Evolutionary conservation across 1,140 invertebrate species (phyloP), one percentile per base, ranked within the genome.

Genomic region (Papilio dardanus): DNA sequence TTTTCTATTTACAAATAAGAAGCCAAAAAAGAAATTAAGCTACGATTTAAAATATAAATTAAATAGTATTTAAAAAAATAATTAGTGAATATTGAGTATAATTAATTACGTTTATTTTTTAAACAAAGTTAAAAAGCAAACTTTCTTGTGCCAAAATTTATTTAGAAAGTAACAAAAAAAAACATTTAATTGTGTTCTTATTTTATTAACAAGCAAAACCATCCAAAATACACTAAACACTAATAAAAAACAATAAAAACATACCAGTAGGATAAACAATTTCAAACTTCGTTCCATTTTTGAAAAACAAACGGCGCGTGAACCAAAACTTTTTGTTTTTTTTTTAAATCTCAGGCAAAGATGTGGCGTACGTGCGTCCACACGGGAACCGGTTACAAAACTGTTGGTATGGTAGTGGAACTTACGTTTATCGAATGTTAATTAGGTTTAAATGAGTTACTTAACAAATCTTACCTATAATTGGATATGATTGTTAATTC

Each of bases 201-300:
- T 58, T 58, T 62, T 28, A 5, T 62, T 62, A 28, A 62, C n/a
- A 30, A 62, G 24, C 50, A 54, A 28, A 58, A 28, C 8, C 24
- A 3, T 24, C 3, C 8, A 28, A 7, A n/a, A 58, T 21, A 58
- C 4, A 30, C 0, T n/a, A 46, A 42, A 42, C 14, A 46, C n/a
- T 14, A 46, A 6, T 16, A 28, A 28, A 30, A 62, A 28, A 16
- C 5, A 71, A 71, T 14, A 28, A 10, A 54, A 31, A 81, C 79
- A 77, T 74, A 85, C 83, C 80, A 81, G 71, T 16, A 83, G 71
- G 50, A 83, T 37, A 33, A 80, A 78, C 68, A 83, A 76, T 69
- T 77, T 86, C 62, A 79, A 74, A 79, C 71, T 81, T 76, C 78
- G 81, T 74, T 82, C 78, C 84, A 86, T 86, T 81, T 77, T 82